Conservation (phyloP, 2,888 invertebrate genomes). For the Trichopria drosophilae region DNA sequence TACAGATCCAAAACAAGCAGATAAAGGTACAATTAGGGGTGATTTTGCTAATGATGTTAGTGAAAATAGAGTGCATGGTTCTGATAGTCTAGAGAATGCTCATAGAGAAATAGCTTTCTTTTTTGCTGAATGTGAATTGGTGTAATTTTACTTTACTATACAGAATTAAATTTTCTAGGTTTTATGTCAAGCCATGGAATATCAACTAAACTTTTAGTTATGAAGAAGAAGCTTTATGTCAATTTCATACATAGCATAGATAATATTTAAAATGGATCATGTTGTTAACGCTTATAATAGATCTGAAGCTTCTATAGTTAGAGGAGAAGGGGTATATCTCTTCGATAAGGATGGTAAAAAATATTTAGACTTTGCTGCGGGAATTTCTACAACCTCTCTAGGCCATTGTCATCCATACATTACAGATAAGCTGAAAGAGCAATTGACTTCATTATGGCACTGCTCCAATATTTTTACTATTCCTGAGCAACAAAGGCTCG, state of each 20-base stretch:
- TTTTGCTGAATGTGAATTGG: conserved; percentile 22
- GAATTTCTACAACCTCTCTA: conserved; percentile 14
- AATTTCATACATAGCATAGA: conserved; percentile 19
- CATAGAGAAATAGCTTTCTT: conserved; percentile 19
- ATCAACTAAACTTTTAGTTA: conserved; percentile 20
- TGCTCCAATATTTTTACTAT: conserved; percentile 18
- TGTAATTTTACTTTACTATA: no score
- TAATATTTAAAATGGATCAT: conserved; percentile 21
- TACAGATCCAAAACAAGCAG: conserved; percentile 24
- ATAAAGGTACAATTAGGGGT: conserved; percentile 22
- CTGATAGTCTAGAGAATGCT: conserved; percentile 23
- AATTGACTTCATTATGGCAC: conserved; percentile 17
- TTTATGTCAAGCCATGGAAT: no score
- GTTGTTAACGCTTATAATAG: conserved; percentile 21
- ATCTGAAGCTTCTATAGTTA: conserved; percentile 18
- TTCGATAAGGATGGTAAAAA: conserved; percentile 22
- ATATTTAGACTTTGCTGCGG: conserved; percentile 20
- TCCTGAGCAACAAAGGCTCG: conserved; percentile 13
- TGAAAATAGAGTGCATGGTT: conserved; percentile 25
- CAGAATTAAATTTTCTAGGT: no score
- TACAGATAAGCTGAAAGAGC: conserved; percentile 15
- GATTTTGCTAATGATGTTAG: conserved; percentile 23
- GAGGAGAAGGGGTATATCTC: conserved; percentile 19
- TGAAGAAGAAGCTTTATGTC: conserved; percentile 20
- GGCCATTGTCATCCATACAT: conserved; percentile 17